phyloP scores from a whole-genome alignment of 2,888 invertebrate genomes.

The Nemoura dubitans region DNA sequence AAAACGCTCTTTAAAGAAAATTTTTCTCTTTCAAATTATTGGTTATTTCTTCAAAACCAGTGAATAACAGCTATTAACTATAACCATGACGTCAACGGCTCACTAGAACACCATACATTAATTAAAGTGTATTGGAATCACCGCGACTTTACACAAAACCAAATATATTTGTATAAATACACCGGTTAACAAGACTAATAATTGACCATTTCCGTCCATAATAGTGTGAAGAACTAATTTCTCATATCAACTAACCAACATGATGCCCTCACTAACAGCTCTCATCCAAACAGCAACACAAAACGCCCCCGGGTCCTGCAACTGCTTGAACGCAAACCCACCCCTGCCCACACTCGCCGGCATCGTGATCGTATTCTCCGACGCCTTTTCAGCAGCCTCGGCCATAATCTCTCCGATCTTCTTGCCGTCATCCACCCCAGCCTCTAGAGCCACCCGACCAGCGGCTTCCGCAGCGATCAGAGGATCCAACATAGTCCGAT shows the following conservation, averaged over 20 bases:
- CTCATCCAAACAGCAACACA: constrained; percentile 69
- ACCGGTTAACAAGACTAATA: no score
- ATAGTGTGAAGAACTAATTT: no score
- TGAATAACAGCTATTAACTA: no score
- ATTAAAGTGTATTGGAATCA: no score
- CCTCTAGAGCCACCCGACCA: neutral
- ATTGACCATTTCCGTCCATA: no score
- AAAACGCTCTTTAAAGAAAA: no score
- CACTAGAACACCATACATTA: no score
- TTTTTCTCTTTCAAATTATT: no score
- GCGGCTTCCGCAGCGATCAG: constrained; percentile 43
- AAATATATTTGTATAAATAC: no score
- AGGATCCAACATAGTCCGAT: constrained; percentile 75
- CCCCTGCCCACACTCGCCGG: constrained; percentile 59
- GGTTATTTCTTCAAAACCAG: no score
- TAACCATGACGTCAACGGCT: no score
- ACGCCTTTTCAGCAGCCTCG: constrained; percentile 58
- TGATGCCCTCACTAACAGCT: constrained; percentile 61
- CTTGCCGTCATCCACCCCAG: constrained; percentile 8
- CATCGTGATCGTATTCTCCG: constrained; percentile 52
- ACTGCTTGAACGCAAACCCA: constrained; percentile 58
- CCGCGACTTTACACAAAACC: no score
- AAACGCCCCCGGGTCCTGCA: constrained; percentile 69
- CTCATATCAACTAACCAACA: neutral
- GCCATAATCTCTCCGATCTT: constrained; percentile 31